Evolutionary conservation across 2,113 vertebrate genomes (phyloP).

Genomic region (Coreoperca whiteheadi): DNA sequence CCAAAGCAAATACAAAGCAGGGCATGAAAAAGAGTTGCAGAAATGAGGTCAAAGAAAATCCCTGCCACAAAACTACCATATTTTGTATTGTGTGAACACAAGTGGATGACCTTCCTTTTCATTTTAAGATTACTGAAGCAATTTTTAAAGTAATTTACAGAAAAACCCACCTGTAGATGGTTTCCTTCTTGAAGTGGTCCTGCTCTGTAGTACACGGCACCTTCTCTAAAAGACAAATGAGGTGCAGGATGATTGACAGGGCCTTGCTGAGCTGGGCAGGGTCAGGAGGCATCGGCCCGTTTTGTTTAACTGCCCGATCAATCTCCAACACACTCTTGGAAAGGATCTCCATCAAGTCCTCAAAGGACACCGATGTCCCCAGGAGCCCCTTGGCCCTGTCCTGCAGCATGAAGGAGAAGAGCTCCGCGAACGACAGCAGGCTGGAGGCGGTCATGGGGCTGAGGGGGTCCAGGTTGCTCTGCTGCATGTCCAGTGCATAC

Average conservation of each 20-base stretch:
- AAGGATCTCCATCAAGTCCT: conserved; percentile 97
- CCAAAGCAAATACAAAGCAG: not conserved
- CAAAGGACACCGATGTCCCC: conserved; percentile 95
- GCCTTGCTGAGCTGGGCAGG: conserved; percentile 96
- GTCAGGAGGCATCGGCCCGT: conserved; percentile 88
- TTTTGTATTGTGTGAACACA: not conserved
- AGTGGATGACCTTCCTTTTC: not conserved
- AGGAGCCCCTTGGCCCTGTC: conserved; percentile 96
- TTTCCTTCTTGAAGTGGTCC: conserved; percentile 98
- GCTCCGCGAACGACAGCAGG: conserved; percentile 96
- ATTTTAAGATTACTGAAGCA: not conserved
- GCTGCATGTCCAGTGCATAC: conserved; percentile 99
- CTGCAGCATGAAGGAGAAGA: conserved; percentile 99
- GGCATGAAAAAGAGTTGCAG: not conserved
- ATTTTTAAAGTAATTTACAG: not conserved
- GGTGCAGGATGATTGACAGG: conserved; percentile 97
- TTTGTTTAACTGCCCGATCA: conserved; percentile 92
- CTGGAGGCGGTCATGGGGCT: conserved; percentile 99
- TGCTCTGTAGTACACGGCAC: conserved; percentile 95
- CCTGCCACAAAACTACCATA: not conserved
- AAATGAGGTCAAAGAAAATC: conserved; percentile 22
- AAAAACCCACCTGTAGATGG: conserved; percentile 88
- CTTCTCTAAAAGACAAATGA: conserved; percentile 97
- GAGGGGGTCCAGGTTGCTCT: conserved; percentile 95
- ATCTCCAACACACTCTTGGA: conserved; percentile 98